These are phyloP conservation scores for Caenorhabditis tropicalis DNA, from an alignment of 1,140 invertebrate species.

Conservation along the genomic window DNA sequence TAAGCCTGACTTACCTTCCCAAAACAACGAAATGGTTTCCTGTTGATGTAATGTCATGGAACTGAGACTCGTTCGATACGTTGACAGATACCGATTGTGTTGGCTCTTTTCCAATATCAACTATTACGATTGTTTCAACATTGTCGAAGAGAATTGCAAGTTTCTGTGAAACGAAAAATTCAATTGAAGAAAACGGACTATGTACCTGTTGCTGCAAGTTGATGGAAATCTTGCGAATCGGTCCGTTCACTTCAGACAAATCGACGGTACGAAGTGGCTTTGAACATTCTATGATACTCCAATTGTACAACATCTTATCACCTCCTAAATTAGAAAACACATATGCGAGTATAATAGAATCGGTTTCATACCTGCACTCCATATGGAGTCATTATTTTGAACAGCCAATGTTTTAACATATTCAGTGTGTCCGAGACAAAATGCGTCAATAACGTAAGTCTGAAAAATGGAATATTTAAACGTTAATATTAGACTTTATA, in stretches of 20 bases:
- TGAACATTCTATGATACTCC: background rate
- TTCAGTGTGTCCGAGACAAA: constrained; percentile 35
- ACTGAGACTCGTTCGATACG: background rate
- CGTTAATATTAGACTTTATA: background rate
- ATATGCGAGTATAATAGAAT: no score
- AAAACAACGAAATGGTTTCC: background rate
- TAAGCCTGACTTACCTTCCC: background rate
- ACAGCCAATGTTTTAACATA: constrained; percentile 25
- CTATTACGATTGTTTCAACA: background rate
- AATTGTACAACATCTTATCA: constrained; percentile 10
- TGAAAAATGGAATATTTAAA: background rate
- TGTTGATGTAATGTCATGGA: background rate
- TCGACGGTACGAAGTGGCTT: background rate
- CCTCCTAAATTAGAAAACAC: background rate
- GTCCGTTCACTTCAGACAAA: background rate
- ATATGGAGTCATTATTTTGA: constrained; percentile 7
- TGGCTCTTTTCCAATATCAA: background rate
- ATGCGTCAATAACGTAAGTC: background rate
- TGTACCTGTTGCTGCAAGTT: background rate
- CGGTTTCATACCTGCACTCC: background rate
- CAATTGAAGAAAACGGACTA: background rate
- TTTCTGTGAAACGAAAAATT: background rate
- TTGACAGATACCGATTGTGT: background rate
- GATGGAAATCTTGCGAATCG: constrained; percentile 6
- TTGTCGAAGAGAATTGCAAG: constrained; percentile 2